A percentile compares a stretch with the other conserved stretches of the same genome.
phyloP scores from a whole-genome alignment of 2,113 vertebrate genomes.

The Synchiropus splendidus region DNA sequence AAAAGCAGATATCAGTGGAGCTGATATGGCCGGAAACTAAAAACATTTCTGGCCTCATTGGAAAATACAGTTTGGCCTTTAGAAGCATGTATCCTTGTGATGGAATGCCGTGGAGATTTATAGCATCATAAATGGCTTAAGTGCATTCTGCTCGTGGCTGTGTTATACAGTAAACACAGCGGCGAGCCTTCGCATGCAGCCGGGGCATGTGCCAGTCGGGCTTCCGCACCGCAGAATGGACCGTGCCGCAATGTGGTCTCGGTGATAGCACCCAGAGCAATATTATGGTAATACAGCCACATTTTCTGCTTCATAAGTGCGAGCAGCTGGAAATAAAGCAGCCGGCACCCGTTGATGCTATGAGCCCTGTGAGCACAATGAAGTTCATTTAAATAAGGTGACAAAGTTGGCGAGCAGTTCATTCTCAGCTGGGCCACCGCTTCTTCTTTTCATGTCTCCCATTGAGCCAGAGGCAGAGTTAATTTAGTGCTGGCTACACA shows the following conservation, averaged over 20 bases:
- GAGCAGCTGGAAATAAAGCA: slow-evolving; percentile 32
- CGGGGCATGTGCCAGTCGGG: slow-evolving; percentile 18
- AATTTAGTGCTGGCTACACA: slow-evolving; percentile 35
- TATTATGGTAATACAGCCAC: slow-evolving; percentile 40
- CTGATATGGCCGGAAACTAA: background rate
- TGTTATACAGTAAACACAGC: slow-evolving; percentile 35
- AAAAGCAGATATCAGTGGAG: background rate
- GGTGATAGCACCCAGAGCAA: slow-evolving; percentile 19
- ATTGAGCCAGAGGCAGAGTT: slow-evolving; percentile 42
- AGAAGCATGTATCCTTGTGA: slow-evolving; percentile 16
- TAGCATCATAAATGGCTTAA: slow-evolving; percentile 34
- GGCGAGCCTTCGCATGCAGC: slow-evolving; percentile 13
- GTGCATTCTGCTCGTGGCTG: slow-evolving; percentile 31
- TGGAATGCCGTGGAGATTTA: slow-evolving; percentile 21
- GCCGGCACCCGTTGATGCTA: slow-evolving; percentile 24
- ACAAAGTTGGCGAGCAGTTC: slow-evolving; percentile 14
- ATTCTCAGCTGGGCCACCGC: slow-evolving; percentile 38
- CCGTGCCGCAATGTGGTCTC: slow-evolving; percentile 10
- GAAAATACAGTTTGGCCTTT: slow-evolving; percentile 4
- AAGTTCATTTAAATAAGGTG: slow-evolving; percentile 51
- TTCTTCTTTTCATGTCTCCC: slow-evolving; percentile 43
- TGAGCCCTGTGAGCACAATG: slow-evolving; percentile 38
- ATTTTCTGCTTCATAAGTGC: slow-evolving; percentile 41
- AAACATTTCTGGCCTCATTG: slow-evolving; percentile 2
- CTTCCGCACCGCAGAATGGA: slow-evolving; percentile 12